These are phyloP conservation scores for Nyctalus aviator DNA, from an alignment of 2,797 vertebrate genomes.

Conservation along the genomic window DNA sequence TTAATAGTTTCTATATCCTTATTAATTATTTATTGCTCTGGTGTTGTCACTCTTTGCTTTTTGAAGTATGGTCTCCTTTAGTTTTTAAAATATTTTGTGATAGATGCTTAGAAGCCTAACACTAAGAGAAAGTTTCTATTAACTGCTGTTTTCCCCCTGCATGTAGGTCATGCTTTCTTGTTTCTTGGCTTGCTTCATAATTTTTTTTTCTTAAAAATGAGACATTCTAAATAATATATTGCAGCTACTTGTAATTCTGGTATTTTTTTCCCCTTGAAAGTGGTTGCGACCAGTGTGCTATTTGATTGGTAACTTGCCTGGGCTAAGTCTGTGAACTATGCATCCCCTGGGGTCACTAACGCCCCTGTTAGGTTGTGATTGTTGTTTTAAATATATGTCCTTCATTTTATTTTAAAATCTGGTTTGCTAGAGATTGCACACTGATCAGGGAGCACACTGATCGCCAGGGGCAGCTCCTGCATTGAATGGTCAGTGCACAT, in stretches of 20 bases:
- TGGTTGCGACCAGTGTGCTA: not conserved
- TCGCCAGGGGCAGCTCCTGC: no score
- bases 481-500: no score
- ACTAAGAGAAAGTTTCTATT: not conserved
- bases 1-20: not conserved
- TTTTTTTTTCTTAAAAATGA: not conserved
- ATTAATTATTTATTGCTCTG: not conserved
- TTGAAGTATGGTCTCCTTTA: not conserved
- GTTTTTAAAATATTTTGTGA: constrained; percentile 5
- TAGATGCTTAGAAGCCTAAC: constrained; percentile 1
- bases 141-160: not conserved
- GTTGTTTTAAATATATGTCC: not conserved
- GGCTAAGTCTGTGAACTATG: not conserved
- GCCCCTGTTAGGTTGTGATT: not conserved
- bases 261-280: not conserved
- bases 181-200: not conserved
- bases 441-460: no score
- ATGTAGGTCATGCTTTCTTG: not conserved
- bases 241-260: not conserved
- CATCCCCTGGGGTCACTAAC: not conserved
- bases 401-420: constrained; percentile 30
- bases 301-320: not conserved
- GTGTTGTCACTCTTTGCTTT: constrained; percentile 17
- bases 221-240: not conserved
- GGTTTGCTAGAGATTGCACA: not conserved